Percentiles rank a stretch among this genome's conserved stretches.
Evolutionary conservation across 2,113 vertebrate species (phyloP).

Genomic region (Rhynchomys soricoides): DNA sequence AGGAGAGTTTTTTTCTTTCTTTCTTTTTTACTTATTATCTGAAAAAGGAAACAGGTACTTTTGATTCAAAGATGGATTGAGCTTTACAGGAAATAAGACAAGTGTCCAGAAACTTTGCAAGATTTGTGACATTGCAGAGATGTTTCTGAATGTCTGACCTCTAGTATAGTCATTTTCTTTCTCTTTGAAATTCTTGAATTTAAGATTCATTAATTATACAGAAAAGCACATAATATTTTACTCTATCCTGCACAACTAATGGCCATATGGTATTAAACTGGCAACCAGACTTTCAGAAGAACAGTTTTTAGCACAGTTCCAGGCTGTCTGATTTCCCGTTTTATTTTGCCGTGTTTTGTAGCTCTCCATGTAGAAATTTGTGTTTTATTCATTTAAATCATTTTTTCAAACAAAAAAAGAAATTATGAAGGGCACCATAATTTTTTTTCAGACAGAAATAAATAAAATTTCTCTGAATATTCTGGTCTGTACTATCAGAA

Average conservation of each 20-base stretch:
- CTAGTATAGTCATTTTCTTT: conserved; percentile 47
- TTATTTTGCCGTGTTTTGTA: conserved; percentile 53
- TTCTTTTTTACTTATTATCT: conserved; percentile 65
- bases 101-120: conserved; percentile 64
- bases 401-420: not conserved
- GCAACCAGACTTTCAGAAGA: conserved; percentile 67
- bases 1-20: conserved; percentile 32
- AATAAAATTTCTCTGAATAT: conserved; percentile 79
- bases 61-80: conserved; percentile 69
- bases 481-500: conserved; percentile 78
- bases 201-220: conserved; percentile 77
- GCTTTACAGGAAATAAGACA: conserved; percentile 73
- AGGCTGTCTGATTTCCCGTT: conserved; percentile 60
- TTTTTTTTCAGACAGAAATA: conserved; percentile 55
- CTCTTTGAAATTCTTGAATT: conserved; percentile 69
- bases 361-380: conserved; percentile 45
- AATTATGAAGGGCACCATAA: conserved; percentile 63
- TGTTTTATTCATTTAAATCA: conserved; percentile 57
- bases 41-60: conserved; percentile 76
- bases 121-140: conserved; percentile 47
- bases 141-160: conserved; percentile 61
- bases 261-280: conserved; percentile 79
- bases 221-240: conserved; percentile 79
- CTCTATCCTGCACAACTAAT: conserved; percentile 65
- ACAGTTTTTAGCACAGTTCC: conserved; percentile 71